Base-by-base conservation (phyloP, 2,888 invertebrate species). In the Panzeria rudis region DNA sequence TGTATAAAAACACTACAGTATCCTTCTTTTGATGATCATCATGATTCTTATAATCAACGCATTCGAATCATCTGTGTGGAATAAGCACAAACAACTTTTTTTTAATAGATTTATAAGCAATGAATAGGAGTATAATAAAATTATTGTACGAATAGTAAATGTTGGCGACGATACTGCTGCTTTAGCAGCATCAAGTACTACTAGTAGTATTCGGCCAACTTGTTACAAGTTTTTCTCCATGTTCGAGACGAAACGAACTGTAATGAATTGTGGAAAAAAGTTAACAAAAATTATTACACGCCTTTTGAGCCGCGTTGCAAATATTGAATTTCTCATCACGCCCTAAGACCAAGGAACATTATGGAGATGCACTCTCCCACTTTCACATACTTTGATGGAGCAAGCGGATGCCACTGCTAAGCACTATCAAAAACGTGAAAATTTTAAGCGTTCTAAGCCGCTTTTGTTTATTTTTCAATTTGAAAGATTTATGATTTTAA, bases 291-390 rank as follows among this genome's bases (percentile, higher is more conserved):
- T 86, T 84, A 87, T 87, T 86, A 87, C 87, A 86, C 82, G 85
- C 80, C 68, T 78, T 79, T 87, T 76, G 88, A 88, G 89, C 89
- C 88, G 90, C 89, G 88, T 88, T 90, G 90, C 89, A 91, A 89
- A 92, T 92, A 91, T 92, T 91, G 91, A 90, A 90, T 91, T 91
- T 91, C 91, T 90, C 92, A 91, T 91, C 91, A 91, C 91, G 91
- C 90, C 90, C 91, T 77, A 72, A 73, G 54, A 80, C 54, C 69
- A 54, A 73, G 73, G 61, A 62, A 77, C 44, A 38, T 66, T 79
- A 38, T 54, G 17, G n/a, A 32, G 23, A n/a, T n/a, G n/a, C 25
- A 25, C 8, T 47, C 47, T 17, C 7, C 17, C 7, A 11, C 0
- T 3, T 20, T 23, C 7, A 5, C 5, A 9, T 25, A 15, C 20